Evolutionary conservation across 2,797 vertebrate species (phyloP).

Genomic region (Borostomias antarcticus): DNA sequence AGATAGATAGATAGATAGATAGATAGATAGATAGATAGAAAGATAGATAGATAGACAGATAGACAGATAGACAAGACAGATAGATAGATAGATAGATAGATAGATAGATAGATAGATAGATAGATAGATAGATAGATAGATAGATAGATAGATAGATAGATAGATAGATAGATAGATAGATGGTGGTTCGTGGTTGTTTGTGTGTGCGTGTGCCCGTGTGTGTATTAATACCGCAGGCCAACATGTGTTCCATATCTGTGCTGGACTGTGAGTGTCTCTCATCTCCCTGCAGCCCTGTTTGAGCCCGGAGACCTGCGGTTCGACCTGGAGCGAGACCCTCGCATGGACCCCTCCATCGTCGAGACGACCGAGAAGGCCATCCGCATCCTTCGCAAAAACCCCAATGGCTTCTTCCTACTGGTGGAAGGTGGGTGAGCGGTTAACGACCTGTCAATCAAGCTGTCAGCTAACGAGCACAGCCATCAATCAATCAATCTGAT

Average conservation of each 20-base stretch:
- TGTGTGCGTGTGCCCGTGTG: background rate
- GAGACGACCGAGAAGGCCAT: slow-evolving; percentile 80
- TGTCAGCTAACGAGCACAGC: slow-evolving; percentile 9
- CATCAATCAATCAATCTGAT: background rate
- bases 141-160: no score
- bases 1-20: no score
- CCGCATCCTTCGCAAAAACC: slow-evolving; percentile 77
- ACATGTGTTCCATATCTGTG: no score
- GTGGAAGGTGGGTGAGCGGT: slow-evolving; percentile 72
- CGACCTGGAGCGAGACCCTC: slow-evolving; percentile 69
- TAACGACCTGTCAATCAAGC: background rate
- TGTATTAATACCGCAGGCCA: no score
- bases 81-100: no score
- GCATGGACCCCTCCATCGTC: slow-evolving; percentile 72
- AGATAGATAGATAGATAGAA: no score
- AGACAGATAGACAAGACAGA: no score
- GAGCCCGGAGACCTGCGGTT: slow-evolving; percentile 76
- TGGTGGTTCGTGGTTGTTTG: background rate
- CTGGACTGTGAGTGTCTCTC: background rate
- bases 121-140: no score
- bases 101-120: no score
- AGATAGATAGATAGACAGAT: no score
- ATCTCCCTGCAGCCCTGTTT: slow-evolving; percentile 69
- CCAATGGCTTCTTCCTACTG: slow-evolving; percentile 79
- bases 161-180: background rate